Evolutionary conservation across 2,113 vertebrate genomes (phyloP).

Genomic region (mouse (Mus musculus)): DNA sequence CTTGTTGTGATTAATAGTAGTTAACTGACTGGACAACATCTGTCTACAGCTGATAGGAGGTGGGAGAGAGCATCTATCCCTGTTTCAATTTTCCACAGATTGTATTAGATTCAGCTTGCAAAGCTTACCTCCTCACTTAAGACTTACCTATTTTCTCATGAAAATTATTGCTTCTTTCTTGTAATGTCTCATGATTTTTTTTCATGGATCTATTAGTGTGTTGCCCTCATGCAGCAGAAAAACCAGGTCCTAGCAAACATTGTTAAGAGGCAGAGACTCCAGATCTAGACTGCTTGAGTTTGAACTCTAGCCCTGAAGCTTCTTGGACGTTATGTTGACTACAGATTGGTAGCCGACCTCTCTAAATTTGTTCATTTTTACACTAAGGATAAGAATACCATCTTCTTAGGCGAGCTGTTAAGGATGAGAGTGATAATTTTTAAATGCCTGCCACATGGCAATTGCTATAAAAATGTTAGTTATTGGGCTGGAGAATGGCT

Average conservation of each 20-base stretch:
- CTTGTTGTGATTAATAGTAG: neutral
- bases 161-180: neutral
- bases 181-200: neutral
- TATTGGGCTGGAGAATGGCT: neutral
- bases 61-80: neutral
- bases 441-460: neutral
- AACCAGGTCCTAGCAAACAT: neutral
- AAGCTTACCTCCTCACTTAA: neutral
- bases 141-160: neutral
- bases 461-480: neutral
- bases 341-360: neutral
- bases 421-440: neutral
- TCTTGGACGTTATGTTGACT: neutral
- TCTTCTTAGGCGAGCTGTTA: neutral
- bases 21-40: neutral
- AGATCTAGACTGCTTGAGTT: neutral
- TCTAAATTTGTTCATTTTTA: slow-evolving; percentile 1
- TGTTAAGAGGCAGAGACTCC: neutral
- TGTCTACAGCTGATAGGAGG: neutral
- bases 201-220: neutral
- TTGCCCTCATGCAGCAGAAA: neutral
- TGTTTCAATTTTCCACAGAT: neutral
- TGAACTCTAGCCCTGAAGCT: neutral
- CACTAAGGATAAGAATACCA: neutral
- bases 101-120: neutral